Evolutionary conservation across 2,888 invertebrate species (phyloP).

Genomic region (Anthrax anthrax): DNA sequence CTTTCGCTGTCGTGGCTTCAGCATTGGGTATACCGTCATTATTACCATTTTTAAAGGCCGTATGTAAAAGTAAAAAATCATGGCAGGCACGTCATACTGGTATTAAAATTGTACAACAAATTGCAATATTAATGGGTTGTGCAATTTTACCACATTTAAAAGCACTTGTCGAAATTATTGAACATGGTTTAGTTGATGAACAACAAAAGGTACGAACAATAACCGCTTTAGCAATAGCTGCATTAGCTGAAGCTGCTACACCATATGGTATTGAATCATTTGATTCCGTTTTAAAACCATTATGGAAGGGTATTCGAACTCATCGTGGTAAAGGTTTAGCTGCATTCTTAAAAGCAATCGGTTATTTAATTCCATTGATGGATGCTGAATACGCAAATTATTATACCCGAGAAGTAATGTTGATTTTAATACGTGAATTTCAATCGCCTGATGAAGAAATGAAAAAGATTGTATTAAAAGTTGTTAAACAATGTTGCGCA

Average conservation of each 20-base stretch:
- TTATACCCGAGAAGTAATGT: conserved; percentile 85
- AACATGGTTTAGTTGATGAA: conserved; percentile 95
- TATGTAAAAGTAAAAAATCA: conserved; percentile 97
- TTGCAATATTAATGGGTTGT: conserved; percentile 99
- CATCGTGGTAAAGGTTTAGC: conserved; percentile 87
- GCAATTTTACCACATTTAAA: conserved; percentile 97
- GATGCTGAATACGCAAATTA: conserved; percentile 99
- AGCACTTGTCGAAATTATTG: conserved; percentile 96
- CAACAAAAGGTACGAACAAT: conserved; percentile 98
- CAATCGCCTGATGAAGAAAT: conserved; percentile 99
- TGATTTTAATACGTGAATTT: conserved; percentile 97
- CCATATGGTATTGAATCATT: conserved; percentile 99
- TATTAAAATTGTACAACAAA: conserved; percentile 99
- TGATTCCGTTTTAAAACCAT: conserved; percentile 95
- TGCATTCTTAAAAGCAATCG: conserved; percentile 98
- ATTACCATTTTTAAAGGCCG: conserved; percentile 95
- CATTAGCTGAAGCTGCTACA: conserved; percentile 96
- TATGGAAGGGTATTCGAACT: conserved; percentile 97
- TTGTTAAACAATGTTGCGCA: conserved; percentile 99
- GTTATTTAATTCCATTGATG: conserved; percentile 98
- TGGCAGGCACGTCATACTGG: conserved; percentile 99
- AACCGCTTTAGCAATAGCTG: conserved; percentile 95
- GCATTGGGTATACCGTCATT: conserved; percentile 94
- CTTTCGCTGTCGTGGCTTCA: conserved; percentile 99
- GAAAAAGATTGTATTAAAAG: conserved; percentile 99